These are phyloP conservation scores for Coregonus clupeaformis DNA, from an alignment of 2,113 vertebrate species.

Conservation along the genomic window DNA sequence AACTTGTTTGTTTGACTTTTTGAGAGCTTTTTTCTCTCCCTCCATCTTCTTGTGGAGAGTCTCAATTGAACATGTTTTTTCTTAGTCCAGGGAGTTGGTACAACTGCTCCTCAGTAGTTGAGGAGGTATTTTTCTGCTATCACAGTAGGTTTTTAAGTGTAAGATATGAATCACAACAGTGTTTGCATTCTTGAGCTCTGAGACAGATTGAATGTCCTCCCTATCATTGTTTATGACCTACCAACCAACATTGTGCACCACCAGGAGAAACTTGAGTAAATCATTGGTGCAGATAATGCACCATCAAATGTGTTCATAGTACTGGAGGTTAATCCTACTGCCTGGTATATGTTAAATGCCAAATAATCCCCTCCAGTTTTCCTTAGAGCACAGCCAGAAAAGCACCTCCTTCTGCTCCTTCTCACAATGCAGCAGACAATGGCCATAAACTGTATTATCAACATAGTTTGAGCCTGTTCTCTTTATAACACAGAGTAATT, in stretches of 20 bases:
- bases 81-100: too few species aligned
- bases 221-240: constrained; percentile 7
- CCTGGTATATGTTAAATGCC: neutral
- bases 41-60: too few species aligned
- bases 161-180: constrained; percentile 49
- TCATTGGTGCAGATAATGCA: neutral
- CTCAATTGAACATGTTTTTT: too few species aligned
- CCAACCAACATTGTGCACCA: constrained; percentile 9
- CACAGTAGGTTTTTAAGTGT: constrained; percentile 35
- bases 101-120: too few species aligned
- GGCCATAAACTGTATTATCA: neutral
- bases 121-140: constrained; percentile 21
- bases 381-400: constrained; percentile 17
- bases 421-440: constrained; percentile 1
- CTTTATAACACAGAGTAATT: too few species aligned
- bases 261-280: neutral
- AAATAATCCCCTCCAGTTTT: neutral
- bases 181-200: constrained; percentile 61
- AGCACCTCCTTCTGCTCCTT: neutral
- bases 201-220: constrained; percentile 22
- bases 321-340: neutral
- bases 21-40: too few species aligned
- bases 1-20: too few species aligned
- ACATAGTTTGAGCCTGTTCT: too few species aligned
- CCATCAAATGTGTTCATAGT: too few species aligned